Conservation (phyloP, 2,797 vertebrate species). For the Myotis daubentonii region DNA sequence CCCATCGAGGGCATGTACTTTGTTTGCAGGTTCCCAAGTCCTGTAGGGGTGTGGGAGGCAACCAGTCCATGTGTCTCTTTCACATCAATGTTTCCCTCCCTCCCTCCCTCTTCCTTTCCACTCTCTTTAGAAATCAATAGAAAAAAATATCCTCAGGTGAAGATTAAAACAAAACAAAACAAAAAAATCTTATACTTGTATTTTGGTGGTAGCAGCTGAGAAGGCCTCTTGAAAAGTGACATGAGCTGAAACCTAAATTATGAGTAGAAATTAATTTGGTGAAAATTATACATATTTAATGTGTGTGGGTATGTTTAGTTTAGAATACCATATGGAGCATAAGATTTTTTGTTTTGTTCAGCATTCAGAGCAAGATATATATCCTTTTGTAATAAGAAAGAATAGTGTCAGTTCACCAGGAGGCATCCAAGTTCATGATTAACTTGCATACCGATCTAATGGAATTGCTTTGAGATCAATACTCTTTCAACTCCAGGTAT, state of each 20-base stretch:
- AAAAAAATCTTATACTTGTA: not conserved
- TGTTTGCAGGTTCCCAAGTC: no score
- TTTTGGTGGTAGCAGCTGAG: not conserved
- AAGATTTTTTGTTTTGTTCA: constrained; percentile 3
- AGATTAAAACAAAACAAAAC: not conserved
- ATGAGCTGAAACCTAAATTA: not conserved
- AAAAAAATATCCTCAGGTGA: not conserved
- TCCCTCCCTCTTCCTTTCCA: no score
- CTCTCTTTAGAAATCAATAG: not conserved
- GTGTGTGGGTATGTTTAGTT: not conserved
- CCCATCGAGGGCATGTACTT: no score
- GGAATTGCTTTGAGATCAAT: constrained; percentile 59
- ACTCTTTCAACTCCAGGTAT: constrained; percentile 24
- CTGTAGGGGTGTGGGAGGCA: no score
- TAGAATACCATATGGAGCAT: not conserved
- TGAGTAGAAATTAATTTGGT: not conserved
- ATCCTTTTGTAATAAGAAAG: constrained; percentile 22
- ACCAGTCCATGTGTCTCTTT: no score
- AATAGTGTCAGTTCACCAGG: constrained; percentile 29
- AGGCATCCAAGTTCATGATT: constrained; percentile 42
- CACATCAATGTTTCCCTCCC: no score
- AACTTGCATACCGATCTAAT: constrained; percentile 50
- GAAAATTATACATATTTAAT: not conserved
- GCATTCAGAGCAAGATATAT: not conserved
- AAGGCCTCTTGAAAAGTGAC: not conserved